Conservation (phyloP, 2,888 invertebrate species). For the Pasiphila rectangulata region DNA sequence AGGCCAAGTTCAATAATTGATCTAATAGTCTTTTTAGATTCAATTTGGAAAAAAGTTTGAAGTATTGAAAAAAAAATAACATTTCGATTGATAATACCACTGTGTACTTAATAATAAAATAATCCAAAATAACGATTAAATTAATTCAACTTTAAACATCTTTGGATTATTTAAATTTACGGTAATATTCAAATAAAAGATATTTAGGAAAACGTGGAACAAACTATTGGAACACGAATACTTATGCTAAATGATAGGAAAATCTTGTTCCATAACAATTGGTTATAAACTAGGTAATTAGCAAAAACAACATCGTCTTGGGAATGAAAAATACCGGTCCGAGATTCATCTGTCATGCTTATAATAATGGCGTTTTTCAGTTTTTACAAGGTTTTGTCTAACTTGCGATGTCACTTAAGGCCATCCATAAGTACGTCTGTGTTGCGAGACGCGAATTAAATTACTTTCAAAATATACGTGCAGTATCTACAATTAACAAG, state of each 20-base stretch:
- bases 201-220: neutral
- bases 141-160: slow-evolving; percentile 1
- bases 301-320: neutral
- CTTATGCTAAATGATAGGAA: slow-evolving; percentile 3
- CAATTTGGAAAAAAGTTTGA: too few relatives aligned
- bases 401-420: too few relatives aligned
- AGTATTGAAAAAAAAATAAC: neutral
- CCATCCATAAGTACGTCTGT: too few relatives aligned
- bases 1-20: neutral
- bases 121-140: slow-evolving; percentile 5
- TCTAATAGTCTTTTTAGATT: too few relatives aligned
- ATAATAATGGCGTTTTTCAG: slow-evolving; percentile 1
- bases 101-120: slow-evolving; percentile 1
- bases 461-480: too few relatives aligned
- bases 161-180: slow-evolving; percentile 9
- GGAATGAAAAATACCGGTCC: slow-evolving; percentile 6
- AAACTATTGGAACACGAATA: slow-evolving; percentile 1
- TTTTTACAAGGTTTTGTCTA: too few relatives aligned
- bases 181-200: too few relatives aligned
- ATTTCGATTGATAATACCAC: neutral
- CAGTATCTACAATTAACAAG: too few relatives aligned
- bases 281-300: neutral
- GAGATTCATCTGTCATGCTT: slow-evolving; percentile 38
- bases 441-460: too few relatives aligned
- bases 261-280: slow-evolving; percentile 8